Conservation (phyloP, 1,140 invertebrate species). For the Heterodera schachtii region DNA sequence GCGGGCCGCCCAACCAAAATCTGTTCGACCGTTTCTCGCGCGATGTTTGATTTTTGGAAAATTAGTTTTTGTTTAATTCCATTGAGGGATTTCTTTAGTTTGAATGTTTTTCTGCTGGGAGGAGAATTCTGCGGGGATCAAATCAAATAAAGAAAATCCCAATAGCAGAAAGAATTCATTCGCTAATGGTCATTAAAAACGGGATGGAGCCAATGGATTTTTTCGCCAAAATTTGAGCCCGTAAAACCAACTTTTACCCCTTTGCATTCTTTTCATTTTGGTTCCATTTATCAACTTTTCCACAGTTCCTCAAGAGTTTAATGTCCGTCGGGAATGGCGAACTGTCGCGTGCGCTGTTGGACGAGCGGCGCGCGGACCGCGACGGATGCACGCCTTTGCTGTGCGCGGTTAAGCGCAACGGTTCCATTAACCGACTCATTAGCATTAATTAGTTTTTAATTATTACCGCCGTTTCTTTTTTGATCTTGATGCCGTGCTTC, state of each 20-base stretch:
- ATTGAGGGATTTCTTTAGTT: no score
- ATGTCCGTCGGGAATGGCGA: background rate
- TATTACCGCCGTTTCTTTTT: background rate
- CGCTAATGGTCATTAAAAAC: no score
- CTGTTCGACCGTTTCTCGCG: background rate
- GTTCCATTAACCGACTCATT: background rate
- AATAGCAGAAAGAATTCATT: no score
- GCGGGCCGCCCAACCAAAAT: background rate
- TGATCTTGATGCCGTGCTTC: slow-evolving; percentile 17
- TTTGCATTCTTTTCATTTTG: background rate
- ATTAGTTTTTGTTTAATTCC: no score
- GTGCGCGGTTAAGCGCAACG: slow-evolving; percentile 16
- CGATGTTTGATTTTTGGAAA: background rate
- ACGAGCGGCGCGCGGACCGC: background rate
- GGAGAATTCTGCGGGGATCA: no score
- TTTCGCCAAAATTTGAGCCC: no score
- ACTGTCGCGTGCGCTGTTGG: background rate
- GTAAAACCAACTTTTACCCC: background rate
- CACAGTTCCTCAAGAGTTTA: slow-evolving; percentile 1
- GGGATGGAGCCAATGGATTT: no score
- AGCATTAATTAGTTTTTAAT: slow-evolving; percentile 2
- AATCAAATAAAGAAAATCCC: no score
- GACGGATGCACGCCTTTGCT: slow-evolving; percentile 27
- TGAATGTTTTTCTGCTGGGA: no score
- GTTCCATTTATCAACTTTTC: background rate